These are phyloP conservation scores for Melanotaenia boesemani DNA, from an alignment of 2,797 vertebrate genomes.

Conservation along the genomic window DNA sequence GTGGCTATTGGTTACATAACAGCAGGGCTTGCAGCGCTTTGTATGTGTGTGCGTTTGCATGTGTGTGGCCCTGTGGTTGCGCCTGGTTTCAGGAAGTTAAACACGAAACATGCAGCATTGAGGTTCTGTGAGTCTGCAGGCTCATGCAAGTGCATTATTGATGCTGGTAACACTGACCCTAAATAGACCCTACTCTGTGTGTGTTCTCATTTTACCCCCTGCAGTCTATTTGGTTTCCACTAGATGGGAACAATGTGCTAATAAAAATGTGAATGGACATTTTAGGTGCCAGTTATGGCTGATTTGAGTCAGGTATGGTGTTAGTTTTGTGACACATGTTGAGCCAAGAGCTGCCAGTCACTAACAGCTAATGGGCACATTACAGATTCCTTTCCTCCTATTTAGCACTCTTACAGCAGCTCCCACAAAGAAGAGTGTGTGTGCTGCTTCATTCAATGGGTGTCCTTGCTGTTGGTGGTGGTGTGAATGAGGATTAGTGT, in stretches of 20 bases:
- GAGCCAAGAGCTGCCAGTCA: neutral
- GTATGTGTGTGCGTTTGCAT: constrained; percentile 25
- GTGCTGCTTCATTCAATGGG: constrained; percentile 15
- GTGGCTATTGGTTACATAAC: constrained; percentile 70
- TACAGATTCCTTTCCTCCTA: neutral
- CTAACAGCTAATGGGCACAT: constrained; percentile 1
- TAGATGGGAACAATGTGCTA: constrained; percentile 58
- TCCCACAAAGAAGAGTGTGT: neutral
- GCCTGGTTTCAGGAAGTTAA: constrained; percentile 39
- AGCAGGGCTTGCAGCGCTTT: constrained; percentile 7
- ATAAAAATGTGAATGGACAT: neutral
- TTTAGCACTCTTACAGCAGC: neutral
- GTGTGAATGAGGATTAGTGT: constrained; percentile 47
- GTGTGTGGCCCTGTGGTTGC: constrained; percentile 29
- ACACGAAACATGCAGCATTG: constrained; percentile 37
- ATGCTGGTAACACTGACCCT: constrained; percentile 40
- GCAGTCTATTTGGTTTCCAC: constrained; percentile 54
- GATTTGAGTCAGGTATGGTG: neutral
- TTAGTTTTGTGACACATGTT: constrained; percentile 18
- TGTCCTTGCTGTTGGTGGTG: constrained; percentile 27
- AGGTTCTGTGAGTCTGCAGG: constrained; percentile 22
- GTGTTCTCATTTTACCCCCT: constrained; percentile 16
- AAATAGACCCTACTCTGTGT: constrained; percentile 5
- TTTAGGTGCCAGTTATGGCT: neutral
- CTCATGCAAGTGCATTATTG: constrained; percentile 30